Percentiles rank a stretch among this genome's conserved stretches.
Conservation (phyloP, 2,888 invertebrate species). For the Sphaerophoria taeniata region DNA sequence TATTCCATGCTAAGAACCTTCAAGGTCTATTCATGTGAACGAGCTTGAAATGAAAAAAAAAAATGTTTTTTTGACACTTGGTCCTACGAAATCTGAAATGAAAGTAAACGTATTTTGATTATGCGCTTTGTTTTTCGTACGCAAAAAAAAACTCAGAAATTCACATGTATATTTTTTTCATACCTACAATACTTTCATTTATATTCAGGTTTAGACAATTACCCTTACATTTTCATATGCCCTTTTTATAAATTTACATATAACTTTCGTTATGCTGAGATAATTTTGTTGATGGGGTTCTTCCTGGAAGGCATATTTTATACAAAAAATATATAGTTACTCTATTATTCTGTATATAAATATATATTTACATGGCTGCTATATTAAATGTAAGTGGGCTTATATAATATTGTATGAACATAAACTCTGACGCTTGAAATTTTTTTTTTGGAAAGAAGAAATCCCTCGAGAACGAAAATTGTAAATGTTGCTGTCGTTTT, state of each 20-base stretch:
- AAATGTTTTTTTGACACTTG: slow-evolving; percentile 14
- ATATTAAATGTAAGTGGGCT: neutral
- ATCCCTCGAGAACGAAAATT: neutral
- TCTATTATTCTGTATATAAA: too few relatives aligned
- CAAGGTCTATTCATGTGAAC: neutral
- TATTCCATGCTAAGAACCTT: neutral
- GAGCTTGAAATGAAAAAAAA: neutral
- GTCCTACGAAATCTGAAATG: neutral
- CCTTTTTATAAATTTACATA: slow-evolving; percentile 25
- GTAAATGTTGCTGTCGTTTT: neutral
- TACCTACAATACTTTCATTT: slow-evolving; percentile 14
- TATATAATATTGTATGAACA: slow-evolving; percentile 10
- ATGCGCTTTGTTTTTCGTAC: neutral
- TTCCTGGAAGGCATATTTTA: neutral
- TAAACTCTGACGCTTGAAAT: neutral
- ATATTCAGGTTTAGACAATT: slow-evolving; percentile 25
- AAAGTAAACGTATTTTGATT: slow-evolving; percentile 19
- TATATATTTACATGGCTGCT: too few relatives aligned
- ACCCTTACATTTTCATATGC: slow-evolving; percentile 11
- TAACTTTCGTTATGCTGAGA: slow-evolving; percentile 9
- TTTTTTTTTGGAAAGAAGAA: neutral
- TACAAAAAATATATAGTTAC: neutral
- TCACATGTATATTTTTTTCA: neutral
- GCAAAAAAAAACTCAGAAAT: neutral
- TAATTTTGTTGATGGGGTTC: slow-evolving; percentile 15